Base-by-base conservation (phyloP, 2,113 vertebrate species). In the Pao palembangensis region DNA sequence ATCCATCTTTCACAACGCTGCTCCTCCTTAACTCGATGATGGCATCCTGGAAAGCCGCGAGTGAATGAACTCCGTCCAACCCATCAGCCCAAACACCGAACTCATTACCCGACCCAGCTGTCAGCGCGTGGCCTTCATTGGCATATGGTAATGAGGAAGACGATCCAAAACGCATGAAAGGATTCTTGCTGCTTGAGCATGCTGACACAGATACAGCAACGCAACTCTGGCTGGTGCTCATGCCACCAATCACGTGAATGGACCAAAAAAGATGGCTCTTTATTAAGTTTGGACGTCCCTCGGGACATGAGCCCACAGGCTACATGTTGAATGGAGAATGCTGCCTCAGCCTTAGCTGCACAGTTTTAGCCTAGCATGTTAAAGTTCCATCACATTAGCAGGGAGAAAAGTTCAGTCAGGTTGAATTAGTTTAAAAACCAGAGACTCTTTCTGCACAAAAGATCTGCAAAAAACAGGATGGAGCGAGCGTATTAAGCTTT, bases 101-200 rank as follows among this genome's bases (percentile, higher is more conserved):
- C 47, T 81, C 51, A 20, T 79, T 67, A 78, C 50, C 63, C 57
- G 19, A 17, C 55, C 43, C 71, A 76, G 66, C 81, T 79, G 74
- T 66, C 62, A 66, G 76, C 59, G 61, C 51, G 66, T 64, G 57
- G 57, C 44, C 20, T 59, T 80, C 41, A 82, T 88, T 77, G 86
- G 71, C 72, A 85, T 87, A 80, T 84, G 67, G 62, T 79, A 85
- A 88, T 83, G 59, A 69, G 18, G 44, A 56, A 21, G 56, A 74
- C 59, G 64, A 82, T 85, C 79, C 69, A 75, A 77, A 50, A 75
- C 66, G 21, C 67, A 59, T 20, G 42, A 79, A 81, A 52, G 55
- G 47, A 25, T 55, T 51, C 47, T 58, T 67, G 63, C 52, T 51
- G 48, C 60, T 67, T 42, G 69, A 38, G 34, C 34, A 38, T 38